Evolutionary conservation across 2,888 invertebrate genomes (phyloP).

Genomic region (Odontocerum albicorne): DNA sequence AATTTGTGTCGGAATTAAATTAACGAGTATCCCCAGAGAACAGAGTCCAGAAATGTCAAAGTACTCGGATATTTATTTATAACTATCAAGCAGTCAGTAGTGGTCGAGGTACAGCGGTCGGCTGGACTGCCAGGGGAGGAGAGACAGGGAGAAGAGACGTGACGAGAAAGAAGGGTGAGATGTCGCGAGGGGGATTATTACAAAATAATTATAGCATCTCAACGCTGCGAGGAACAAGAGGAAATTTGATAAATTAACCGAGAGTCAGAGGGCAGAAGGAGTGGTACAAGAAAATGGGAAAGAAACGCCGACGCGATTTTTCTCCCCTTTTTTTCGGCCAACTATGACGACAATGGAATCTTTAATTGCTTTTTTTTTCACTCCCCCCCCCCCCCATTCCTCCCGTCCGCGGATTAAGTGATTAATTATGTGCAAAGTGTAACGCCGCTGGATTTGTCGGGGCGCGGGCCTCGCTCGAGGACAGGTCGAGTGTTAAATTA

Average conservation of each 20-base stretch:
- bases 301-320: constrained; percentile 12
- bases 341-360: constrained; percentile 37
- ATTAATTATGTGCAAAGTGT: constrained; percentile 37
- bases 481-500: constrained; percentile 35
- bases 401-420: constrained; percentile 35
- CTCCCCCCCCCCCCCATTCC: too few relatives aligned
- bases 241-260: constrained; percentile 36
- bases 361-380: constrained; percentile 37
- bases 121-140: background rate
- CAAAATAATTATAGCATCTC: constrained; percentile 35
- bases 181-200: constrained; percentile 24
- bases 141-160: background rate
- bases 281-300: background rate
- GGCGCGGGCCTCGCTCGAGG: constrained; percentile 27
- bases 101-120: too few relatives aligned
- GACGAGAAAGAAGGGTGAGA: background rate
- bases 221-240: constrained; percentile 22
- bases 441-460: constrained; percentile 32
- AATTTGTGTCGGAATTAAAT: too few relatives aligned
- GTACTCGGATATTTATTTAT: too few relatives aligned
- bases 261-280: constrained; percentile 20
- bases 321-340: constrained; percentile 27
- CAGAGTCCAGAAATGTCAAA: too few relatives aligned
- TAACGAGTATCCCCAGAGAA: too few relatives aligned
- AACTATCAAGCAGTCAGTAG: too few relatives aligned